phyloP scores from a whole-genome alignment of 2,888 invertebrate species.

The Scelioninae gen. 1 region DNA sequence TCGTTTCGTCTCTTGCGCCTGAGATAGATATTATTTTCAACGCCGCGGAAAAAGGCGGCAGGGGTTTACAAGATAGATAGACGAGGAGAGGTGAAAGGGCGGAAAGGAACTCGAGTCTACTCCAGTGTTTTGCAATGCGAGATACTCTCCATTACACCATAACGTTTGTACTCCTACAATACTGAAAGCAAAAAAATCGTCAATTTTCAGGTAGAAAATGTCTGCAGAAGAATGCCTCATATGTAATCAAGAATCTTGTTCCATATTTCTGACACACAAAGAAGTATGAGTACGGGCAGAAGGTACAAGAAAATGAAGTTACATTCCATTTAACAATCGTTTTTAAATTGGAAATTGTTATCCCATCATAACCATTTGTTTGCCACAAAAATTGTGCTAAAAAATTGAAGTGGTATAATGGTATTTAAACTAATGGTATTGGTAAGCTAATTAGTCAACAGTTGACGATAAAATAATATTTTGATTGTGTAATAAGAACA shows the following conservation, averaged over 20 bases:
- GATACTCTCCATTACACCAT: conserved; percentile 82
- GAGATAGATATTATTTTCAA: conserved; percentile 81
- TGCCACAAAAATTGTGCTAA: no score
- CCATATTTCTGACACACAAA: conserved; percentile 51
- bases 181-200: conserved; percentile 62
- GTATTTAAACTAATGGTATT: no score
- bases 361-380: no score
- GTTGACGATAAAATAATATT: no score
- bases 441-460: no score
- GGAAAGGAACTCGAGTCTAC: conserved; percentile 71
- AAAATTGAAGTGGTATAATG: no score
- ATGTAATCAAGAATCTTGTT: conserved; percentile 67
- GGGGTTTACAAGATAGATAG: conserved; percentile 71
- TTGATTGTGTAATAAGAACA: no score
- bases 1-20: conserved; percentile 71
- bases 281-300: no score
- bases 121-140: conserved; percentile 82
- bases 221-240: conserved; percentile 54
- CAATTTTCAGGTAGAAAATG: conserved; percentile 67
- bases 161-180: conserved; percentile 72
- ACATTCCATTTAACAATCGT: conserved; percentile 33
- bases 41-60: conserved; percentile 73
- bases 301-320: conserved; percentile 42
- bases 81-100: conserved; percentile 64
- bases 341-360: no score